A percentile compares a stretch with the other conserved stretches of the same genome.
These are phyloP conservation scores for Neotoma lepida DNA, from an alignment of 2,113 vertebrate genomes.

Conservation along the genomic window DNA sequence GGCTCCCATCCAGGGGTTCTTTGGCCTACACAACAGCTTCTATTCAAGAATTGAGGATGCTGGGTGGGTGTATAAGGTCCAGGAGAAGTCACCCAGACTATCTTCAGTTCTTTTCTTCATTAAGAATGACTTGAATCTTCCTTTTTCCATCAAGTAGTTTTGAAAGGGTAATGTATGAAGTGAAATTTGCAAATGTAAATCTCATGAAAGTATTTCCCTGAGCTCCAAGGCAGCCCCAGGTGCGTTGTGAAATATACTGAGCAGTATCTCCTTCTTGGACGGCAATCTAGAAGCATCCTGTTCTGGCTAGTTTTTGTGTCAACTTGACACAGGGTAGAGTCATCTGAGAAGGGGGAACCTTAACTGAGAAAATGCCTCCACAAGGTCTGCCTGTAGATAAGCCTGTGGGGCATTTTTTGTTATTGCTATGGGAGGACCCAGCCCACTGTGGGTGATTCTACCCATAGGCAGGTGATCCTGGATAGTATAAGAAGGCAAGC, in stretches of 20 bases:
- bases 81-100: neutral
- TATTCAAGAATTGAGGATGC: neutral
- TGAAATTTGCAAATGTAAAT: constrained; percentile 8
- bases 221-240: neutral
- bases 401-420: neutral
- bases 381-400: neutral
- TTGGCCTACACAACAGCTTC: neutral
- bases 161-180: neutral
- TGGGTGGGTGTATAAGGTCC: neutral
- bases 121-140: neutral
- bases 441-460: neutral
- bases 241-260: neutral
- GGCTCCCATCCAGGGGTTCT: neutral
- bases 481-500: neutral
- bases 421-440: neutral
- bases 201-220: neutral
- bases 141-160: neutral
- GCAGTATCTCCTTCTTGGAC: neutral
- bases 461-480: neutral
- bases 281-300: neutral
- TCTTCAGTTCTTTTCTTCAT: neutral
- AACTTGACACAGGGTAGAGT: neutral
- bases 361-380: neutral
- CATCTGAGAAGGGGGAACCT: neutral
- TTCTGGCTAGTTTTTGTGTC: neutral